These are phyloP conservation scores for Cataglyphis rosenhaueri DNA, from an alignment of 2,888 invertebrate genomes.

Conservation along the genomic window DNA sequence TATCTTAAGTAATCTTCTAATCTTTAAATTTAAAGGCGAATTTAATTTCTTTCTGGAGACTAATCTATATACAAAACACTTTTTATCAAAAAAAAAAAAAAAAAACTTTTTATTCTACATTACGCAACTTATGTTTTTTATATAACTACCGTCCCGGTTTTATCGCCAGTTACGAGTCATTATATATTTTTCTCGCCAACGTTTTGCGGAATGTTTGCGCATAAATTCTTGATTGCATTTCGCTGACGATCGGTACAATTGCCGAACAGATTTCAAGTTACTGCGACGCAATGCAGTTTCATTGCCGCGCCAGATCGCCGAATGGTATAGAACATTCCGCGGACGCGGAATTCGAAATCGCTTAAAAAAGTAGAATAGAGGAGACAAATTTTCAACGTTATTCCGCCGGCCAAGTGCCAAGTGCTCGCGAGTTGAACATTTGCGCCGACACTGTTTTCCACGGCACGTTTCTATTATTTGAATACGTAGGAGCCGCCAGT, in stretches of 20 bases:
- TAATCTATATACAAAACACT: background rate
- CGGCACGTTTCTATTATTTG: slow-evolving; percentile 53
- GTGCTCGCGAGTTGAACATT: slow-evolving; percentile 36
- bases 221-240: slow-evolving; percentile 44
- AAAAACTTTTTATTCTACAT: background rate
- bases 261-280: slow-evolving; percentile 41
- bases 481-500: slow-evolving; percentile 27
- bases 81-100: background rate
- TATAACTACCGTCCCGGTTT: background rate
- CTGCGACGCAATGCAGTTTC: slow-evolving; percentile 25
- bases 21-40: background rate
- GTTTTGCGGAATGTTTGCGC: slow-evolving; percentile 27
- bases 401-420: slow-evolving; percentile 33
- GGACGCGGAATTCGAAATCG: slow-evolving; percentile 33
- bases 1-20: background rate
- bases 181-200: slow-evolving; percentile 26
- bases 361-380: slow-evolving; percentile 33
- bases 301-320: slow-evolving; percentile 29
- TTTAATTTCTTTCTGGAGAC: background rate
- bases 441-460: slow-evolving; percentile 34
- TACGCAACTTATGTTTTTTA: background rate
- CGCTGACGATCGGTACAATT: slow-evolving; percentile 14
- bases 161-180: background rate
- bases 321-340: slow-evolving; percentile 26
- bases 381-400: slow-evolving; percentile 43